phyloP scores from a whole-genome alignment of 1,140 invertebrate genomes.

The Diorhabda sublineata region DNA sequence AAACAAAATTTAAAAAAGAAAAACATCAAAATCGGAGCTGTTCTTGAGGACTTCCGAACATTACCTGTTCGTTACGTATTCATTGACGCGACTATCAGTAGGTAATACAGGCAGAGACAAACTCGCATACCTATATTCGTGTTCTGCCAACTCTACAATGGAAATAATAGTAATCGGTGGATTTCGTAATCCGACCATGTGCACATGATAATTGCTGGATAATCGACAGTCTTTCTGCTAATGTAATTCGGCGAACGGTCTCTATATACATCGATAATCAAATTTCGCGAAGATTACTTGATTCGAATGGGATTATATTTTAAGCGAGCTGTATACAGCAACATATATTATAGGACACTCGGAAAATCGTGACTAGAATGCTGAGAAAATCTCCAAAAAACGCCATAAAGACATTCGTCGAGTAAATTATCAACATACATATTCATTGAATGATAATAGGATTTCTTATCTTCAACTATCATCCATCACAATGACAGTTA shows the following conservation, averaged over 20 bases:
- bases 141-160: constrained; percentile 6
- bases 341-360: too few relatives aligned
- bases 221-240: constrained; percentile 14
- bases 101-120: constrained; percentile 4
- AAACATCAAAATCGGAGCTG: too few relatives aligned
- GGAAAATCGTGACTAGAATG: too few relatives aligned
- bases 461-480: too few relatives aligned
- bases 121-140: constrained; percentile 5
- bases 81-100: background rate
- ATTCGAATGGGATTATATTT: background rate
- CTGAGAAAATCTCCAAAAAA: too few relatives aligned
- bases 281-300: constrained; percentile 4
- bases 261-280: constrained; percentile 8
- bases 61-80: background rate
- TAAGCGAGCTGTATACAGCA: background rate
- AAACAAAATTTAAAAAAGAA: too few relatives aligned
- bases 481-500: too few relatives aligned
- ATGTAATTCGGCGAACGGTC: constrained; percentile 12
- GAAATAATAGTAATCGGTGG: constrained; percentile 14
- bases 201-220: constrained; percentile 17
- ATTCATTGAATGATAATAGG: too few relatives aligned
- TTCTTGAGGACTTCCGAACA: too few relatives aligned
- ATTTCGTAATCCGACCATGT: constrained; percentile 16
- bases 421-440: too few relatives aligned
- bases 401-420: too few relatives aligned